A percentile compares a stretch with the other conserved stretches of the same genome.
These are phyloP conservation scores for Benitochromis conjunctus DNA, from an alignment of 2,113 vertebrate genomes.

Conservation along the genomic window DNA sequence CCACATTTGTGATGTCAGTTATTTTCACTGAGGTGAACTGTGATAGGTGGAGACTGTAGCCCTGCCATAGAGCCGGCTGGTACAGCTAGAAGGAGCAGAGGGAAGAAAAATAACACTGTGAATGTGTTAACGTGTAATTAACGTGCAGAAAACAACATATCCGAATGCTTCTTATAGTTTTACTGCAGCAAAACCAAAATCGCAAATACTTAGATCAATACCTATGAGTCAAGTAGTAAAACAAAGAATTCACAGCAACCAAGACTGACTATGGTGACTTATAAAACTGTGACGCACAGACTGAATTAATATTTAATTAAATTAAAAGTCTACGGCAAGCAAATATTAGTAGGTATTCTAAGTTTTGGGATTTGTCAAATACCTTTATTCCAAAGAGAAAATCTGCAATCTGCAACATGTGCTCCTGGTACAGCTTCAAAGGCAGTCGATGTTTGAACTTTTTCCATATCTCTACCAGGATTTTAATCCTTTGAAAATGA, in stretches of 20 bases:
- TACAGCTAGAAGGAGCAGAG: slow-evolving; percentile 74
- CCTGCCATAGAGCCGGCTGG: slow-evolving; percentile 83
- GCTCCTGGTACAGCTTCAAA: slow-evolving; percentile 78
- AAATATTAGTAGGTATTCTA: neutral
- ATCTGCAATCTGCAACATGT: slow-evolving; percentile 84
- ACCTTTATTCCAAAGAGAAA: slow-evolving; percentile 84
- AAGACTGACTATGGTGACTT: neutral
- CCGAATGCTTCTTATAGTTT: neutral
- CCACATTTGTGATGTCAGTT: slow-evolving; percentile 72
- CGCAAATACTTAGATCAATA: neutral
- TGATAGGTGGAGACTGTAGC: slow-evolving; percentile 82
- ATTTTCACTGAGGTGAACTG: slow-evolving; percentile 66
- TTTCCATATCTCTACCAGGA: slow-evolving; percentile 84
- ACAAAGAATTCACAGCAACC: neutral
- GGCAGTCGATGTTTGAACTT: slow-evolving; percentile 86
- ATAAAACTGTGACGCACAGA: neutral
- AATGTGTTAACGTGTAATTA: neutral
- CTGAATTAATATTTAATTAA: neutral
- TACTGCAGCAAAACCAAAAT: neutral
- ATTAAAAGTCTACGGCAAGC: neutral
- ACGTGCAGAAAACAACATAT: neutral
- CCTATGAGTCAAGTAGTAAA: neutral
- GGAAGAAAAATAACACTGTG: neutral
- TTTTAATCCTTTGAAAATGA: slow-evolving; percentile 74
- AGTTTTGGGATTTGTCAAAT: slow-evolving; percentile 9